Evolutionary conservation across 2,797 vertebrate genomes (phyloP).

Genomic region (Ciconia nigra): DNA sequence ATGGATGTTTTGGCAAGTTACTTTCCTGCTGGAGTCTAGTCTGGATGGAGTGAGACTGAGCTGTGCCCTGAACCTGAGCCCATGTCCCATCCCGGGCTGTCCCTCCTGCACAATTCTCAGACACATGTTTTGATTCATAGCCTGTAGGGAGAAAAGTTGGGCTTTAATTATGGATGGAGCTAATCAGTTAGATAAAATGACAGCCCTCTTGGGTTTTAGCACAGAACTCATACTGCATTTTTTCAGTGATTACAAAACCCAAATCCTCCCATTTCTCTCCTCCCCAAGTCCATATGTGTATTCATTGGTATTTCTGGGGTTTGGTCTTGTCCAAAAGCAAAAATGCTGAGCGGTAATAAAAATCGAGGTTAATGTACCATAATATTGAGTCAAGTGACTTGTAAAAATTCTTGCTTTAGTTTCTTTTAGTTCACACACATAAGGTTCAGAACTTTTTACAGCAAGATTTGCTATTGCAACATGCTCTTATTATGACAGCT

Average conservation of each 20-base stretch:
- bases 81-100: neutral
- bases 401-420: slow-evolving; percentile 47
- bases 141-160: neutral
- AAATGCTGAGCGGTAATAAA: neutral
- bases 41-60: neutral
- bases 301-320: neutral
- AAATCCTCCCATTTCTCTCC: neutral
- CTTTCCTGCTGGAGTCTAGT: neutral
- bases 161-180: neutral
- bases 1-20: neutral
- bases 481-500: slow-evolving; percentile 34
- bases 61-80: neutral
- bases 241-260: neutral
- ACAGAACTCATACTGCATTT: neutral
- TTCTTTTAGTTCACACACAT: slow-evolving; percentile 10
- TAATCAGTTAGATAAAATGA: neutral
- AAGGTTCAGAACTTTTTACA: slow-evolving; percentile 14
- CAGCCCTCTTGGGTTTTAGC: neutral
- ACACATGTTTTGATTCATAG: neutral
- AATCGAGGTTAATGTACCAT: slow-evolving; percentile 45
- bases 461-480: slow-evolving; percentile 15
- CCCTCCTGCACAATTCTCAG: neutral
- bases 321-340: slow-evolving; percentile 21
- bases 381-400: slow-evolving; percentile 44
- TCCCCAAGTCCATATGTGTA: neutral